Base-by-base conservation (phyloP, 2,113 vertebrate genomes). In the Callocephalon fimbriatum region DNA sequence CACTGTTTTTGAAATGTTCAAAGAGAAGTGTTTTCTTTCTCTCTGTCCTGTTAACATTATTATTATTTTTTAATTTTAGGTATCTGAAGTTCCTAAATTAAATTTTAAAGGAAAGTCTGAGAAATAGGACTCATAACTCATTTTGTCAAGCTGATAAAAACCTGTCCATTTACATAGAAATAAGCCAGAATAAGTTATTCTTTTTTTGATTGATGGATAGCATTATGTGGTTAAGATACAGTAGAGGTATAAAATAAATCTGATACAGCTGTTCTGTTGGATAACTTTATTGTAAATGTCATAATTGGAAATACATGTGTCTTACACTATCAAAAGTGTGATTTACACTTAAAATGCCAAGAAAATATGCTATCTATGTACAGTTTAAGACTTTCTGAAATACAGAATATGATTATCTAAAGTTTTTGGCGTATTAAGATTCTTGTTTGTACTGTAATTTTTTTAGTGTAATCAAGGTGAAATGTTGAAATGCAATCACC, bases 161-260 rank as follows among this genome's bases (percentile, higher is more conserved):
- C 53, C 29, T 54, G 53, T 32, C 53, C 7, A 54, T 32, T 32
- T 87, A 96, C 95, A 97, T 89, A 27, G 90, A 87, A 97, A 97
- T 94, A 93, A 93, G 74, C 84, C 88, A 82, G 76, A 97, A 82
- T 59, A 96, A 96, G 91, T 83, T 82, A 89, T 94, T 93, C 68
- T n/a, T 78, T 92, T 92, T 93, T 51, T 95, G 88, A 96, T 73
- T 44, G 95, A 97, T 94, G 91, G 89, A 88, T 72, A 95, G 44
- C 18, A 65, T 92, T 84, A 71, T 22, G 10, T 79, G 81, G 56
- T 82, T 97, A 90, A 65, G 90, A 88, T 67, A 89, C 17, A 40
- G 29, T 62, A 80, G 38, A 15, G 15, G 5, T 88, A 74, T 68
- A 79, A 92, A 96, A 86, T 77, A 77, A 76, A 87, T 91, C 42